Percentiles rank a stretch among this genome's conserved stretches.
Conservation (phyloP, 53 echinoderm and acorn worm species). For the Temnopleurus reevesii region DNA sequence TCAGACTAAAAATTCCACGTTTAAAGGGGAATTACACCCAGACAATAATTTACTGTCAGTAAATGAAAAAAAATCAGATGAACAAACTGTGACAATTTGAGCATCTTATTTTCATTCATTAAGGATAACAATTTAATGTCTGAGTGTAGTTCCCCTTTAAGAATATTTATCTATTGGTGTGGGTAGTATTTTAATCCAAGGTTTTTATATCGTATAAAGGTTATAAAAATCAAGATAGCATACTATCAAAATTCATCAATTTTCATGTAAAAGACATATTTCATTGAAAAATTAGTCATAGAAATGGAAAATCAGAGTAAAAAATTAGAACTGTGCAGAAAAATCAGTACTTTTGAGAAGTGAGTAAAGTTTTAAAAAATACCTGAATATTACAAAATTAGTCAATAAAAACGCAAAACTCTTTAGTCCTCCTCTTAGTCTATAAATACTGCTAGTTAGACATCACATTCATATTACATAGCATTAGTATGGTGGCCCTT, state of each 20-base stretch:
- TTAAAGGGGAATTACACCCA: too few relatives aligned
- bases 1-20: too few relatives aligned
- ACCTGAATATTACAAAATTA: background rate
- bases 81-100: too few relatives aligned
- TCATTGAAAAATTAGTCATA: background rate
- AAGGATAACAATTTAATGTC: too few relatives aligned
- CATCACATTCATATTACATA: background rate
- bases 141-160: too few relatives aligned
- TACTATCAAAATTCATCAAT: too few relatives aligned
- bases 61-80: too few relatives aligned
- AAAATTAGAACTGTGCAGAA: background rate
- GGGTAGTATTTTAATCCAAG: slow-evolving; percentile 1
- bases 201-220: background rate
- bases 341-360: slow-evolving; percentile 27
- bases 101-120: too few relatives aligned
- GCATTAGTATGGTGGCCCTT: too few relatives aligned
- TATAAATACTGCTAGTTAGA: background rate
- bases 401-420: slow-evolving; percentile 1
- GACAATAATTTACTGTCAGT: too few relatives aligned
- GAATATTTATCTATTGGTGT: too few relatives aligned
- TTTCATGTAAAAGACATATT: background rate
- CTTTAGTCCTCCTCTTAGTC: background rate
- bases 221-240: background rate
- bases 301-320: background rate
- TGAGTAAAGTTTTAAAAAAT: background rate